Percentiles rank a stretch among this genome's conserved stretches.
phyloP scores from a whole-genome alignment of 2,888 invertebrate species.

The Watsonalla cultraria region DNA sequence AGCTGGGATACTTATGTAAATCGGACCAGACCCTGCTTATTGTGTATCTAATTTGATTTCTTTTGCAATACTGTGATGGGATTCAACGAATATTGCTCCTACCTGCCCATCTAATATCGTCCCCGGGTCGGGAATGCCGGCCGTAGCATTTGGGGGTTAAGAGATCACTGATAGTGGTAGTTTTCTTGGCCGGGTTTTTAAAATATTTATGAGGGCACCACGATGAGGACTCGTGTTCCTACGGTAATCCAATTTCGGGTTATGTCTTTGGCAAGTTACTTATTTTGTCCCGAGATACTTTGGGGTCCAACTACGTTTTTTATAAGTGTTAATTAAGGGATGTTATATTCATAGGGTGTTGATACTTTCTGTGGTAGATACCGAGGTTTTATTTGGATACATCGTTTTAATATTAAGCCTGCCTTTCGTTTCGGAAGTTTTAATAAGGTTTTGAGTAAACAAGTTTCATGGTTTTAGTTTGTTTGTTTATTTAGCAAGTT shows the following conservation, averaged over 20 bases:
- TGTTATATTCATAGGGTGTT: conserved; percentile 42
- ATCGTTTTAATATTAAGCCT: background rate
- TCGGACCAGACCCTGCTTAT: conserved; percentile 71
- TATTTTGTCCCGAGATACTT: conserved; percentile 55
- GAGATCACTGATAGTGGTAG: conserved; percentile 68
- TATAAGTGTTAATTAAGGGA: conserved; percentile 70
- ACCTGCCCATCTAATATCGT: conserved; percentile 67
- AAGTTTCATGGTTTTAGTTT: too few species aligned
- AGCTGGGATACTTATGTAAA: conserved; percentile 76
- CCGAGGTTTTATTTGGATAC: background rate
- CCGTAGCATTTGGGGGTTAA: conserved; percentile 59
- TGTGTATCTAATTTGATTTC: conserved; percentile 78
- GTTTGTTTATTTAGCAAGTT: too few species aligned
- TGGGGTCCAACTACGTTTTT: conserved; percentile 55
- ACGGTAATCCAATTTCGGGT: conserved; percentile 76
- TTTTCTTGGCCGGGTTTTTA: conserved; percentile 59
- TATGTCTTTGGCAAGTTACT: conserved; percentile 74
- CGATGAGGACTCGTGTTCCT: conserved; percentile 56
- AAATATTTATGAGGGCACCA: conserved; percentile 73
- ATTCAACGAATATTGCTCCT: conserved; percentile 65
- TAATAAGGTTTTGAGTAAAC: background rate
- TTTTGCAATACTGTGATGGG: conserved; percentile 73
- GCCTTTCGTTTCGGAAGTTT: background rate
- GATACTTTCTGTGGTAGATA: conserved; percentile 5
- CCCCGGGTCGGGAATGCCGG: conserved; percentile 46